phyloP scores from a whole-genome alignment of 2,797 vertebrate genomes.

The Trematomus bernacchii region DNA sequence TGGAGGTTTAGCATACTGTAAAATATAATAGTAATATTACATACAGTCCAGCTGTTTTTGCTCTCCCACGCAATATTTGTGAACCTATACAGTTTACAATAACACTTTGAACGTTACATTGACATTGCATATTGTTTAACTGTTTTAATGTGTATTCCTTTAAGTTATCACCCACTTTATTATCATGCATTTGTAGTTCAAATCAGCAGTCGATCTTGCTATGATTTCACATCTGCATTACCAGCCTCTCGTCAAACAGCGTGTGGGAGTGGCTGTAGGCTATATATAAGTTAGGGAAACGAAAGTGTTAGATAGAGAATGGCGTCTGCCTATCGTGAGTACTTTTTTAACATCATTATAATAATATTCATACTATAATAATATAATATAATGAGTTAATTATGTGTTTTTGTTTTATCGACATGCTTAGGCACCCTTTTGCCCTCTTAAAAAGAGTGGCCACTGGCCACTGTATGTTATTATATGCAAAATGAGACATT shows the following conservation, averaged over 20 bases:
- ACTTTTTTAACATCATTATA: neutral
- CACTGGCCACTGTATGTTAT: neutral
- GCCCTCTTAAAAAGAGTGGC: neutral
- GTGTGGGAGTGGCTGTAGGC: neutral
- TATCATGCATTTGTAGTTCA: neutral
- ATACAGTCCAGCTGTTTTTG: neutral
- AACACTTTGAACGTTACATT: neutral
- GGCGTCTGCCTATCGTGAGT: constrained; percentile 18
- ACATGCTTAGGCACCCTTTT: too few relatives aligned
- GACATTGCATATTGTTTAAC: neutral
- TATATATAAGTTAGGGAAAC: neutral
- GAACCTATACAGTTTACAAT: neutral
- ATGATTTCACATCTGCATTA: neutral
- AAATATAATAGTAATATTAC: neutral
- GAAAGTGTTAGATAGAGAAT: constrained; percentile 17
- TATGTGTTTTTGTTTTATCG: neutral
- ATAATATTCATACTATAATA: too few relatives aligned
- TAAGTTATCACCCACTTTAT: too few relatives aligned
- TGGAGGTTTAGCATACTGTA: neutral
- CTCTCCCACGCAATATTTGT: neutral
- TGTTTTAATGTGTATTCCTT: neutral
- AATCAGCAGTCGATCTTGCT: neutral
- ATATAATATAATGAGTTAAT: too few relatives aligned
- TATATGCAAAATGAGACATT: neutral
- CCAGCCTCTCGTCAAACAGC: neutral